These are phyloP conservation scores for Dolichomitus sp. DNA, from an alignment of 2,888 invertebrate genomes.

Conservation along the genomic window DNA sequence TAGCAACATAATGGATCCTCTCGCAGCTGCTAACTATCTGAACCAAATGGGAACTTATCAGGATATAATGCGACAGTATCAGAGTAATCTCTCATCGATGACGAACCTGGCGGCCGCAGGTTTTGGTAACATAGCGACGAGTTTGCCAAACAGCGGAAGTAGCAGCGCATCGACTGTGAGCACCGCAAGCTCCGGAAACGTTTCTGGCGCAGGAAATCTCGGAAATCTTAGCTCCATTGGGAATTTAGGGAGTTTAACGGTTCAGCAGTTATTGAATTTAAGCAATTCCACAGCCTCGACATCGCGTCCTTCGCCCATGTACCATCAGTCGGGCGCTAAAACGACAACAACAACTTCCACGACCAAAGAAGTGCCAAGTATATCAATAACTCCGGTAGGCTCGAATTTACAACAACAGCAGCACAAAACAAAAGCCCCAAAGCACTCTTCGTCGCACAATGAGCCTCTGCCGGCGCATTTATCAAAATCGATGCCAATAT, in stretches of 20 bases:
- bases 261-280: slow-evolving; percentile 77
- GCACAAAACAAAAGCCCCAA: slow-evolving; percentile 72
- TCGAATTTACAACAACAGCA: slow-evolving; percentile 59
- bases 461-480: slow-evolving; percentile 72
- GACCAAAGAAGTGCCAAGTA: slow-evolving; percentile 86
- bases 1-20: slow-evolving; percentile 78
- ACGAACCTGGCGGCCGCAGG: slow-evolving; percentile 72
- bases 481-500: slow-evolving; percentile 72
- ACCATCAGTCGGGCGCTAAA: slow-evolving; percentile 75
- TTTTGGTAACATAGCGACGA: slow-evolving; percentile 71
- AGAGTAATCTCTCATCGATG: slow-evolving; percentile 78
- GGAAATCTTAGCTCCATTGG: slow-evolving; percentile 63
- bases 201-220: slow-evolving; percentile 61
- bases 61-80: slow-evolving; percentile 81
- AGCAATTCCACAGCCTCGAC: slow-evolving; percentile 73
- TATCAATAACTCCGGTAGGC: slow-evolving; percentile 85
- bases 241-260: slow-evolving; percentile 73
- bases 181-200: slow-evolving; percentile 65
- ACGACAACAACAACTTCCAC: slow-evolving; percentile 74
- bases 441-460: slow-evolving; percentile 62
- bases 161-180: slow-evolving; percentile 74
- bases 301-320: slow-evolving; percentile 71
- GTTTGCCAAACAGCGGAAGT: slow-evolving; percentile 69
- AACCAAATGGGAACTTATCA: slow-evolving; percentile 81
- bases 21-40: slow-evolving; percentile 80